Conservation (phyloP, 2,113 vertebrate genomes). For the Tinamus guttatus region DNA sequence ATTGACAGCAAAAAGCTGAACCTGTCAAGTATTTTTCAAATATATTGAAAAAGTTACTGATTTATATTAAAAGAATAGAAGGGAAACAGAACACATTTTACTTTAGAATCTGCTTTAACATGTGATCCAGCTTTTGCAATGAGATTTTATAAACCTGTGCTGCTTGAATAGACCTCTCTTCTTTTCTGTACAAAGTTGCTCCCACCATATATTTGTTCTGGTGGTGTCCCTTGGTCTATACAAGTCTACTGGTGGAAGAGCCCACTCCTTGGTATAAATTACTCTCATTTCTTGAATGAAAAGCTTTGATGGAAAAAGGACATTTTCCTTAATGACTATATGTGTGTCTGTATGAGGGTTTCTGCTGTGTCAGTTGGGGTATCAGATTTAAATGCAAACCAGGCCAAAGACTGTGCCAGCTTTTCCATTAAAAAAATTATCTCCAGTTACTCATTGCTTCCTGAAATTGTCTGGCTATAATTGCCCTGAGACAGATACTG, state of each 20-base stretch:
- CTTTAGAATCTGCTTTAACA: neutral
- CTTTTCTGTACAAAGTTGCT: neutral
- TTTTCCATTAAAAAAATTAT: constrained; percentile 33
- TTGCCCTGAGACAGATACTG: neutral
- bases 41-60: neutral
- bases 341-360: neutral
- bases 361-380: constrained; percentile 29
- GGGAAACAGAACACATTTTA: neutral
- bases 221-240: neutral
- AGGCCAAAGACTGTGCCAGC: neutral
- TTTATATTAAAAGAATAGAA: neutral
- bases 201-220: neutral
- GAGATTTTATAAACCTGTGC: fast-evolving
- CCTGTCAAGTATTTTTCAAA: neutral
- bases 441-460: neutral
- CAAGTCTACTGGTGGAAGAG: neutral
- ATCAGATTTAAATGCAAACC: neutral
- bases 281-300: neutral
- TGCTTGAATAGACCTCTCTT: neutral
- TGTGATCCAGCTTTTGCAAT: neutral
- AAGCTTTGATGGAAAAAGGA: neutral
- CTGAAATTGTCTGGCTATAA: constrained; percentile 10
- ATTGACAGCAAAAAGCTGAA: neutral
- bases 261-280: neutral
- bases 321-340: neutral